Conservation (phyloP, 2,888 invertebrate genomes). For the Nasonia oneida region DNA sequence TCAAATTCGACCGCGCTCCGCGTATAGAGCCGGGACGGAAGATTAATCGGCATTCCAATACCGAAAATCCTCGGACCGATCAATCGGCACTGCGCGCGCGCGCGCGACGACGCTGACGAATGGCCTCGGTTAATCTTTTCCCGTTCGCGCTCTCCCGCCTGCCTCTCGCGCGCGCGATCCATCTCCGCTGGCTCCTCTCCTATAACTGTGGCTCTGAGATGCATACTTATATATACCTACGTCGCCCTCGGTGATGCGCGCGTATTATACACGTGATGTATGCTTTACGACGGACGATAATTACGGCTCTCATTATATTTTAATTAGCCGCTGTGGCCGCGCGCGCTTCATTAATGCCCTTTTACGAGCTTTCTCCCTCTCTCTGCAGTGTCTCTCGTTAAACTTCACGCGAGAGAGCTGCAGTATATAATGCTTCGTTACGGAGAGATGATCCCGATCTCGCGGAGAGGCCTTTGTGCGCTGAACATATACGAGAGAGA, state of each 20-base stretch:
- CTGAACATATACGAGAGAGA: not conserved
- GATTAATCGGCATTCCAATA: constrained; percentile 57
- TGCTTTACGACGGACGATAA: constrained; percentile 74
- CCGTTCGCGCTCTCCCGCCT: constrained; percentile 38
- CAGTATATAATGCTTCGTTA: constrained; percentile 72
- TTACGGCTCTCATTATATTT: constrained; percentile 77
- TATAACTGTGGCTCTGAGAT: not conserved
- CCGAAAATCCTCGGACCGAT: constrained; percentile 61
- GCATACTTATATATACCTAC: not conserved
- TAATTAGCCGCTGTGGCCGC: constrained; percentile 73
- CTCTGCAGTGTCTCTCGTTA: constrained; percentile 68
- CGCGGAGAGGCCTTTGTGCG: not conserved
- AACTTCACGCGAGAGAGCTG: constrained; percentile 70
- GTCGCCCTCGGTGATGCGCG: constrained; percentile 27
- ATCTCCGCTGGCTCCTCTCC: not conserved
- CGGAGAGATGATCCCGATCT: constrained; percentile 42
- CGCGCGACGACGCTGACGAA: constrained; percentile 67
- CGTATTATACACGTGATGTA: constrained; percentile 59
- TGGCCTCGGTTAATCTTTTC: constrained; percentile 67
- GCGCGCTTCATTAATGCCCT: constrained; percentile 73
- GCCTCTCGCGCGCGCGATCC: not conserved
- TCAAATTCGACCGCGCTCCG: constrained; percentile 46
- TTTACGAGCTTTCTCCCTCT: constrained; percentile 67
- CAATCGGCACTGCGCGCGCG: constrained; percentile 53
- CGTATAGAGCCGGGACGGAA: constrained; percentile 23